Evolutionary conservation across 2,113 vertebrate genomes (phyloP).

Genomic region (Garra rufa): DNA sequence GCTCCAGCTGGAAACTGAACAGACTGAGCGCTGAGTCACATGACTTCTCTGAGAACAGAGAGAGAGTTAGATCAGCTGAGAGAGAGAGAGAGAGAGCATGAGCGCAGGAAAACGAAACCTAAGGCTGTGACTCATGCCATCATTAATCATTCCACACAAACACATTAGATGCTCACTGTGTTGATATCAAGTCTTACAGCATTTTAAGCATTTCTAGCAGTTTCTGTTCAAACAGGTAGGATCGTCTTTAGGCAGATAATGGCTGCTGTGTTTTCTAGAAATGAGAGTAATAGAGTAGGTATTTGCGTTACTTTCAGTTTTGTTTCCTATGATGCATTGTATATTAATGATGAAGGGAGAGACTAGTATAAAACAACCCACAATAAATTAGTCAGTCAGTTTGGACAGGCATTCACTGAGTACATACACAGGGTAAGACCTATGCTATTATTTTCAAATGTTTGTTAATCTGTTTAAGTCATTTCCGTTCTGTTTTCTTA

Average conservation of each 20-base stretch:
- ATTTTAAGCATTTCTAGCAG: background rate
- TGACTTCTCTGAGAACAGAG: constrained; percentile 46
- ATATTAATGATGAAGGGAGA: background rate
- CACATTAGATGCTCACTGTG: background rate
- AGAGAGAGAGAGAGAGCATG: background rate
- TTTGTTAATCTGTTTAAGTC: background rate
- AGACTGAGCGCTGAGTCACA: constrained; percentile 31
- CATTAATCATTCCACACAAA: background rate
- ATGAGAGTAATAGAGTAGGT: constrained; percentile 29
- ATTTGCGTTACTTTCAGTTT: constrained; percentile 63
- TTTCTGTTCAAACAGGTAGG: background rate
- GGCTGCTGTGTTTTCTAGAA: constrained; percentile 47
- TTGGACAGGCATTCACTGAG: background rate
- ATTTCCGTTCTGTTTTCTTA: background rate
- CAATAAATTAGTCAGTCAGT: background rate
- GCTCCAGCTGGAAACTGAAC: constrained; percentile 7
- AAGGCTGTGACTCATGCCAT: constrained; percentile 21
- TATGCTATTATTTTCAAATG: background rate
- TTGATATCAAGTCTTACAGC: background rate
- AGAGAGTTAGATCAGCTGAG: constrained; percentile 42
- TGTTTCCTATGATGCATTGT: constrained; percentile 40
- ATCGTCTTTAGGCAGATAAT: background rate
- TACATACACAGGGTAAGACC: background rate
- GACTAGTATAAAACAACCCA: background rate
- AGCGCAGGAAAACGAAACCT: constrained; percentile 68